phyloP scores from a whole-genome alignment of 2,888 invertebrate species.

The Dugesia japonica region DNA sequence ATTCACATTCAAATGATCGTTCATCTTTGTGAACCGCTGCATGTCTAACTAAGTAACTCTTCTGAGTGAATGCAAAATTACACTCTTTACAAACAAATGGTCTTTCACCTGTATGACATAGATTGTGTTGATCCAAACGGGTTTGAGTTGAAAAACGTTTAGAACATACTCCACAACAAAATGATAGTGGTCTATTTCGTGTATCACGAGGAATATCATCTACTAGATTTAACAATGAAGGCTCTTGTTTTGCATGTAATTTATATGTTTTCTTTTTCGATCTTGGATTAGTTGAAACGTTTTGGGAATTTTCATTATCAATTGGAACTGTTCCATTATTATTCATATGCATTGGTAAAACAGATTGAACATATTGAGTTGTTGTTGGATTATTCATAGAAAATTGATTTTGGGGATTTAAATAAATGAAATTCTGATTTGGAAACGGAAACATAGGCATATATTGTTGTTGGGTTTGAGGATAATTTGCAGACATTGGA shows the following conservation, averaged over 20 bases:
- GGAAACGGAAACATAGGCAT: neutral
- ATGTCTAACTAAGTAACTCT: conserved; percentile 24
- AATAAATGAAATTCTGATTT: neutral
- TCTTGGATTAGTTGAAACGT: neutral
- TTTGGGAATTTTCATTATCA: neutral
- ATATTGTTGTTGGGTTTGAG: neutral
- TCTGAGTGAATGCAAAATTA: conserved; percentile 26
- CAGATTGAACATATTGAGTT: neutral
- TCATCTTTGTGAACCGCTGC: conserved; percentile 25
- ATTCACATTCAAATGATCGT: conserved; percentile 20
- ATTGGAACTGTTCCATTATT: neutral
- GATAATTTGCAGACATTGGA: neutral
- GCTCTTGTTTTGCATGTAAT: neutral
- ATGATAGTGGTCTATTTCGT: neutral
- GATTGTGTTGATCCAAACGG: conserved; percentile 22
- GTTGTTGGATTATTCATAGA: neutral
- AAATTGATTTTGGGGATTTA: neutral
- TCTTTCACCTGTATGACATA: conserved; percentile 20
- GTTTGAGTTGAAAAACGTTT: neutral
- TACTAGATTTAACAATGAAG: neutral
- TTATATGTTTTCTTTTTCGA: neutral
- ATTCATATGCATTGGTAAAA: neutral
- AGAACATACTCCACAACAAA: neutral
- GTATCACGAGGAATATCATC: conserved; percentile 13
- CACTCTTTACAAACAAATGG: conserved; percentile 24